Conservation (phyloP, 2,113 vertebrate species). For the Platichthys flesus region DNA sequence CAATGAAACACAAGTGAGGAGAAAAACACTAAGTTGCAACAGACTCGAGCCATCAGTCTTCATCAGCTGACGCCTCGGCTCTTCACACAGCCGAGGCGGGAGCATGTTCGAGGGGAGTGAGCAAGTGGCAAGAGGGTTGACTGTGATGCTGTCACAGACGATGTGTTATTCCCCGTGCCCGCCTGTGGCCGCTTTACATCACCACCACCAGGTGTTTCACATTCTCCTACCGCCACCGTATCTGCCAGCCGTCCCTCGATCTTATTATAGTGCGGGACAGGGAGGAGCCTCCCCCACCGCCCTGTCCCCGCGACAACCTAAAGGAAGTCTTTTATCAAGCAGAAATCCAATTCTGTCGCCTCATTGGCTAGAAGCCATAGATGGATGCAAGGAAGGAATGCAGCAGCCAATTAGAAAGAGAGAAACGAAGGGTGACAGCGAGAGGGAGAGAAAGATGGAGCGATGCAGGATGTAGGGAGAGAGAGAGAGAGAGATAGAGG, state of each 20-base stretch:
- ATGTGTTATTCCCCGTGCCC: slow-evolving; percentile 39
- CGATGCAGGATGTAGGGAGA: slow-evolving; percentile 21
- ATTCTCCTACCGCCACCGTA: slow-evolving; percentile 24
- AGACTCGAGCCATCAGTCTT: slow-evolving; percentile 49
- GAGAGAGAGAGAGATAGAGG: slow-evolving; percentile 30
- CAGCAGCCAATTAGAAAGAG: slow-evolving; percentile 74
- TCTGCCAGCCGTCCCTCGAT: slow-evolving; percentile 45
- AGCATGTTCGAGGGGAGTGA: slow-evolving; percentile 25
- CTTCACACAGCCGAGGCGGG: slow-evolving; percentile 1
- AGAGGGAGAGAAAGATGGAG: slow-evolving; percentile 9
- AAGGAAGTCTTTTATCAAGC: slow-evolving; percentile 79
- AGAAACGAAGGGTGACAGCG: slow-evolving; percentile 41
- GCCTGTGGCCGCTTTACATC: slow-evolving; percentile 41
- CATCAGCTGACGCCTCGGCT: slow-evolving; percentile 37
- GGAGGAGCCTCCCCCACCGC: slow-evolving; percentile 37
- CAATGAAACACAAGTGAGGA: slow-evolving; percentile 32
- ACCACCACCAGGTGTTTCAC: slow-evolving; percentile 39
- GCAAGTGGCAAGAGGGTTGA: slow-evolving; percentile 38
- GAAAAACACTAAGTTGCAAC: slow-evolving; percentile 36
- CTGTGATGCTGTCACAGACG: slow-evolving; percentile 33
- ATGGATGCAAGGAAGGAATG: slow-evolving; percentile 62
- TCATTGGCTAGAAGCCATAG: slow-evolving; percentile 75
- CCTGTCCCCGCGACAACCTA: slow-evolving; percentile 66
- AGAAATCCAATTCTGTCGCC: slow-evolving; percentile 78
- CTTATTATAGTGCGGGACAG: slow-evolving; percentile 38